A percentile compares a stretch with the other conserved stretches of the same genome.
phyloP scores from a whole-genome alignment of 2,797 vertebrate genomes.

The Octomys mimax region DNA sequence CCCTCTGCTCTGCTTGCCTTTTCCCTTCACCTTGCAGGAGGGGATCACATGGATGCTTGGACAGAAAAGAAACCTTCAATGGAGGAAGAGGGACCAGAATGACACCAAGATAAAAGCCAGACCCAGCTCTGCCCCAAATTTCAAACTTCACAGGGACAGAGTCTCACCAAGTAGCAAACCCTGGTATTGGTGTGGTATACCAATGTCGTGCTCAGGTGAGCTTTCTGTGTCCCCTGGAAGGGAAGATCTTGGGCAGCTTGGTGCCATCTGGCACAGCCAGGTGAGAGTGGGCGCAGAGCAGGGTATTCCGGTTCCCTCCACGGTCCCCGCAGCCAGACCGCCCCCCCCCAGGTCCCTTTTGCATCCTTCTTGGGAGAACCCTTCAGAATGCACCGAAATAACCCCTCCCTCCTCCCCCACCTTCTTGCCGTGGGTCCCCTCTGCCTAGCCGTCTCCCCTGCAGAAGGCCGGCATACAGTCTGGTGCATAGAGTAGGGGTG shows the following conservation, averaged over 20 bases:
- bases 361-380: constrained; percentile 83
- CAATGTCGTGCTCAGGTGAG: not conserved
- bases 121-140: constrained; percentile 18
- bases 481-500: constrained; percentile 88
- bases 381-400: constrained; percentile 87
- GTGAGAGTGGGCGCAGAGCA: constrained; percentile 30
- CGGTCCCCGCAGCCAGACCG: not conserved
- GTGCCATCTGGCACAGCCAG: not conserved
- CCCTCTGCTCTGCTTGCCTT: not conserved
- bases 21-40: not conserved
- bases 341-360: not conserved
- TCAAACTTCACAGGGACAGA: constrained; percentile 17
- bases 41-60: not conserved
- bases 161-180: constrained; percentile 63
- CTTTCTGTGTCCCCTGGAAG: constrained; percentile 54
- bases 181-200: not conserved
- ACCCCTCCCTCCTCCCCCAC: constrained; percentile 70
- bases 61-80: not conserved
- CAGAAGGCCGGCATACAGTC: constrained; percentile 88
- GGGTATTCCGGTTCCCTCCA: constrained; percentile 33
- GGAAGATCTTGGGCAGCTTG: constrained; percentile 54
- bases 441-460: constrained; percentile 77
- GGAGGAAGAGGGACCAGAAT: not conserved
- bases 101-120: constrained; percentile 29
- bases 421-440: constrained; percentile 20